Evolutionary conservation across 2,888 invertebrate species (phyloP), one percentile per base, ranked within the genome.

Genomic region (Eumerus sabulonum): DNA sequence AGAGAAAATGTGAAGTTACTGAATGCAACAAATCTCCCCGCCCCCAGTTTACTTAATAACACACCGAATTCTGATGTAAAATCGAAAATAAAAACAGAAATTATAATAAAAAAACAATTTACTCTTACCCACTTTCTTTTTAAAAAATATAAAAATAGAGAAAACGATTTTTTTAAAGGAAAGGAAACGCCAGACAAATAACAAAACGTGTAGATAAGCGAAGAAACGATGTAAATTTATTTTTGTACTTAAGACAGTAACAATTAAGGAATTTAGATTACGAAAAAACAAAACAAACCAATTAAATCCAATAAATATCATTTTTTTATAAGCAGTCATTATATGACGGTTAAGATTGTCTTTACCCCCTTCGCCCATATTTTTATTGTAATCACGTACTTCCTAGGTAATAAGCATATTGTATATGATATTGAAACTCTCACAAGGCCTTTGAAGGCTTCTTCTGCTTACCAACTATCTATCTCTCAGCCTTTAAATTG

Each of bases 211-310:
- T 73, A 60, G 73, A 60, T 73, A 57, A 56, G 17, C 35, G 11
- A 5, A 42, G 7, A 53, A 42, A 50, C 48, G 9, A 50, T 70
- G 68, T 70, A 74, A 59, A 74, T 74, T 79, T 79, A 79, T 79
- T 79, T 79, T 79, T 79, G 45, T 79, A 79, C 79, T 59, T 74
- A 57, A 63, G 40, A 60, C 45, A 64, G 11, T 48, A 68, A 9
- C 16, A 53, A 11, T 59, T 36, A n/a, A 60, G 19, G n/a, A 50
- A 42, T 44, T 50, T 19, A 27, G 7, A 7, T 27, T 4, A 27
- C 27, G 27, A n/a, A 27, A 27, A 2, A 27, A 27, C 27, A 27
- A 7, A 36, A n/a, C 18, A 51, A 42, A 42, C 40, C 16, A 40
- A 12, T 42, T 5, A 7, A 19, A 51, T 42, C 9, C 27, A 56